A percentile compares a stretch with the other conserved stretches of the same genome.
Evolutionary conservation across 2,888 invertebrate genomes (phyloP).

Genomic region (Drosophila glabriapex): DNA sequence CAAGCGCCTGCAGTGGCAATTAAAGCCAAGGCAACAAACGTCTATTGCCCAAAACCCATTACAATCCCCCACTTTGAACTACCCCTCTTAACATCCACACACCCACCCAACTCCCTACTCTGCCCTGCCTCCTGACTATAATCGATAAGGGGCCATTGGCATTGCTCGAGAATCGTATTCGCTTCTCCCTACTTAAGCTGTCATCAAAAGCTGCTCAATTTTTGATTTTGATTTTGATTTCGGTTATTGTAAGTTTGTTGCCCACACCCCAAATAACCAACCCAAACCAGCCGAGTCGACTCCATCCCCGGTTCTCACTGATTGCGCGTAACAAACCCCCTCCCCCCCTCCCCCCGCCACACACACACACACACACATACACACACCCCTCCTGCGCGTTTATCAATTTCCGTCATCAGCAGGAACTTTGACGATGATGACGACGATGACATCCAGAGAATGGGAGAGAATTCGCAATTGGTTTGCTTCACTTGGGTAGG

Average conservation of each 20-base stretch:
- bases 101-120: not conserved
- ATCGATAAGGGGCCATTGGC: slow-evolving; percentile 62
- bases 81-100: not conserved
- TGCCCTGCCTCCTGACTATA: slow-evolving; percentile 35
- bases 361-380: not conserved
- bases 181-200: slow-evolving; percentile 70
- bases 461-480: slow-evolving; percentile 27
- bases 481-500: slow-evolving; percentile 35
- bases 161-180: slow-evolving; percentile 32
- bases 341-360: rapidly evolving
- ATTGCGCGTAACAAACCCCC: slow-evolving; percentile 49
- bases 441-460: slow-evolving; percentile 35
- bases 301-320: slow-evolving; percentile 34
- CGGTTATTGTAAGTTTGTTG: slow-evolving; percentile 58
- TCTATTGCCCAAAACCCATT: slow-evolving; percentile 12
- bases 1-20: slow-evolving; percentile 53
- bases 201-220: slow-evolving; percentile 82
- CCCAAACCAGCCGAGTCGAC: not conserved
- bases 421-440: slow-evolving; percentile 35
- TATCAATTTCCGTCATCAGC: slow-evolving; percentile 81
- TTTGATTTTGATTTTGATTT: slow-evolving; percentile 80
- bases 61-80: not conserved
- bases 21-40: slow-evolving; percentile 39
- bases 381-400: slow-evolving; percentile 57
- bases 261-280: not conserved